These are phyloP conservation scores for Campylorhamphus procurvoides DNA, from an alignment of 2,113 vertebrate genomes.

Conservation along the genomic window DNA sequence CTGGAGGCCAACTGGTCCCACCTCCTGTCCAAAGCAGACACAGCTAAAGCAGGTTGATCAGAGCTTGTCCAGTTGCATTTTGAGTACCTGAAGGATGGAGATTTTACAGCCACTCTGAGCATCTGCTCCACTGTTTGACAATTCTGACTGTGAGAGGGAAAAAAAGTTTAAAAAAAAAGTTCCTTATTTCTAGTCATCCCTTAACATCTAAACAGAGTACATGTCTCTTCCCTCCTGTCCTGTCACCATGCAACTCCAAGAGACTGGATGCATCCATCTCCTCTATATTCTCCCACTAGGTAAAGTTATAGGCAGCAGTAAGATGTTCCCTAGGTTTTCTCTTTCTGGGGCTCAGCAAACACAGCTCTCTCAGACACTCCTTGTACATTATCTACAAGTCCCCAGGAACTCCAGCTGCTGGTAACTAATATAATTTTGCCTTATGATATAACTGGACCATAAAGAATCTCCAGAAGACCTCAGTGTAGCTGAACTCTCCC, in stretches of 20 bases:
- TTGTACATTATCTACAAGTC: background rate
- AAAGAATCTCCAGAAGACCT: background rate
- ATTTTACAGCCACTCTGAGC: background rate
- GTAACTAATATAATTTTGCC: background rate
- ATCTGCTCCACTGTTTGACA: background rate
- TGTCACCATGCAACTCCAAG: background rate
- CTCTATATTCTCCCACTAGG: background rate
- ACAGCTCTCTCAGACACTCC: accelerated
- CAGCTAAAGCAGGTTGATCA: background rate
- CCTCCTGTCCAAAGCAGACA: background rate
- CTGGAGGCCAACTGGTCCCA: background rate
- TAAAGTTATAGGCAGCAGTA: background rate
- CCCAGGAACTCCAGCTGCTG: background rate
- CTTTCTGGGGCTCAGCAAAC: background rate
- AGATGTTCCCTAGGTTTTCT: background rate
- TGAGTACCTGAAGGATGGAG: background rate
- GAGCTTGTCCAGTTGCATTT: background rate
- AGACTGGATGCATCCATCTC: background rate
- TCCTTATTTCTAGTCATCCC: background rate
- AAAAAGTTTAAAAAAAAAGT: background rate
- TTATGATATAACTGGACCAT: background rate
- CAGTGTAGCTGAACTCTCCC: background rate
- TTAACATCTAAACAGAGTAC: background rate
- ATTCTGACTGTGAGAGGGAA: accelerated
- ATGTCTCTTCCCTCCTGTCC: background rate